Evolutionary conservation across 2,797 vertebrate species (phyloP).

Genomic region (Rhinoraja longicauda): DNA sequence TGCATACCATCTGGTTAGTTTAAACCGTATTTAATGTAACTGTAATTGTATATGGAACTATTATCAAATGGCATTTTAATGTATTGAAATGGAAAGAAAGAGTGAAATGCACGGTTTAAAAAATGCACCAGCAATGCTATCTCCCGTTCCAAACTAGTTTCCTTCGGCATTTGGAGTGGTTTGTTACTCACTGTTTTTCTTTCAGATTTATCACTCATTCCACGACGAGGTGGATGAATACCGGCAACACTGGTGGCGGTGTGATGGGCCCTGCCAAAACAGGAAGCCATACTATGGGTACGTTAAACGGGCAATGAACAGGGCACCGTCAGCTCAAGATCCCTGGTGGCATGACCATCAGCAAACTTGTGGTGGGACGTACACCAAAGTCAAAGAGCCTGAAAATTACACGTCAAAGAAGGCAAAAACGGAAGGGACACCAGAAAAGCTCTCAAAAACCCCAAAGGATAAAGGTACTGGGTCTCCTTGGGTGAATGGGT

Average conservation of each 20-base stretch:
- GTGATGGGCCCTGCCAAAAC: constrained; percentile 75
- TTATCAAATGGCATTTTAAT: too few species aligned
- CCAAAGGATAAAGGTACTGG: constrained; percentile 43
- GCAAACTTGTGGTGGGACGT: constrained; percentile 76
- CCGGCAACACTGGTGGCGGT: constrained; percentile 94
- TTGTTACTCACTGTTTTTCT: neutral
- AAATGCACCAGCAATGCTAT: neutral
- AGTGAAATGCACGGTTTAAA: neutral
- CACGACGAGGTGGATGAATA: constrained; percentile 82
- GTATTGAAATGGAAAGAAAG: neutral
- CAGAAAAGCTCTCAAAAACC: constrained; percentile 39
- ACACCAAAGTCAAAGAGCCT: constrained; percentile 82
- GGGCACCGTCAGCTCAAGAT: constrained; percentile 80
- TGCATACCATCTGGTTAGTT: too few species aligned
- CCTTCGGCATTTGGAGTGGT: neutral
- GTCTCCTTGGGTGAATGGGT: constrained; percentile 35
- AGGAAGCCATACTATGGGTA: constrained; percentile 80
- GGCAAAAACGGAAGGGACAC: constrained; percentile 49
- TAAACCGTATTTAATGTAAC: too few species aligned
- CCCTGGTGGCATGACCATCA: constrained; percentile 87
- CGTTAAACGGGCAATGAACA: constrained; percentile 85
- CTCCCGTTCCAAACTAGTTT: neutral
- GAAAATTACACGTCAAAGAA: constrained; percentile 73
- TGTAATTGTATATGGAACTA: too few species aligned
- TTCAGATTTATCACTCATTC: constrained; percentile 82